Evolutionary conservation across 2,113 vertebrate genomes (phyloP).

Genomic region (Poecilia latipinna): DNA sequence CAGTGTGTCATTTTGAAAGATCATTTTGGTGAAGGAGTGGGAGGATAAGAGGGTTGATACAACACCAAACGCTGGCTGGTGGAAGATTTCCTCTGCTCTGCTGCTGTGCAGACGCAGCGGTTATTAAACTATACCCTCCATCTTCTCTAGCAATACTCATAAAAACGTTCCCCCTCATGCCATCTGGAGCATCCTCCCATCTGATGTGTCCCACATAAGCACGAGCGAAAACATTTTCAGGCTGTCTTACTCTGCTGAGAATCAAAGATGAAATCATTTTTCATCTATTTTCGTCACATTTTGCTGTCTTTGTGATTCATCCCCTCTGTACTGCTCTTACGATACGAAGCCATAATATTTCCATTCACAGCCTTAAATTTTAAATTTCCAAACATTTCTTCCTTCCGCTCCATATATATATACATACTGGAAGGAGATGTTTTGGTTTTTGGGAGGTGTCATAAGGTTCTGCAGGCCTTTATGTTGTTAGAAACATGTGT

Average conservation of each 20-base stretch:
- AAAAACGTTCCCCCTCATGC: conserved; percentile 8
- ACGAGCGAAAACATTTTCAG: conserved; percentile 10
- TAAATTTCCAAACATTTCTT: not conserved
- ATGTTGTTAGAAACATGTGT: conserved; percentile 14
- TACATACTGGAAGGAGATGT: conserved; percentile 4
- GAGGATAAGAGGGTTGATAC: conserved; percentile 35
- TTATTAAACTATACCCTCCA: conserved; percentile 5
- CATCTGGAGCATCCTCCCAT: conserved; percentile 28
- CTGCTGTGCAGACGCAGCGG: conserved; percentile 20
- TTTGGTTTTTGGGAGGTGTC: conserved; percentile 33
- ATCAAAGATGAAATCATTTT: conserved; percentile 23
- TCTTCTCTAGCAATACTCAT: not conserved
- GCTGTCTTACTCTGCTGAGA: conserved; percentile 20
- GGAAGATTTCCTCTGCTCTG: conserved; percentile 38
- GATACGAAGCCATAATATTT: conserved; percentile 28
- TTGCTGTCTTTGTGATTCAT: not conserved
- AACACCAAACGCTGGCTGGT: conserved; percentile 29
- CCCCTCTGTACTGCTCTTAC: not conserved
- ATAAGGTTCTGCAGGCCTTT: conserved; percentile 12
- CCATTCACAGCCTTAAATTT: conserved; percentile 42
- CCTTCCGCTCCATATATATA: not conserved
- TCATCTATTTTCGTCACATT: not conserved
- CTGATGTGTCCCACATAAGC: conserved; percentile 12
- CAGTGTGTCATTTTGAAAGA: conserved; percentile 20
- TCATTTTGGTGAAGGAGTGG: conserved; percentile 30